phyloP scores from a whole-genome alignment of 2,797 vertebrate species.

The Austrolebias charrua region DNA sequence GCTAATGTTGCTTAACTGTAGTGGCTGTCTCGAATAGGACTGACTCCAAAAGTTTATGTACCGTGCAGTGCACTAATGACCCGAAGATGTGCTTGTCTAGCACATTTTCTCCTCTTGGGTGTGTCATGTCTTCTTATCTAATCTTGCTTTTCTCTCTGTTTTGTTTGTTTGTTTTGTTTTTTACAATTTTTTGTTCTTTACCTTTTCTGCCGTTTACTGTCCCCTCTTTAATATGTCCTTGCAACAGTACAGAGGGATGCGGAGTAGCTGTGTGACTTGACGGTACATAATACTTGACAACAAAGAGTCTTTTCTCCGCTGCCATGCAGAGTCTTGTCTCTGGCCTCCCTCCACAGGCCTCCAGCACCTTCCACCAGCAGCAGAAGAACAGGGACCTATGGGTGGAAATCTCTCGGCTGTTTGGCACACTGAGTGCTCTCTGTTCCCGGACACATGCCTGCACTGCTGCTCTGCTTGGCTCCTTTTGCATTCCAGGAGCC shows the following conservation, averaged over 20 bases:
- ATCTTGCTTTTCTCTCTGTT: constrained; percentile 4
- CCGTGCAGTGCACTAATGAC: too few species aligned
- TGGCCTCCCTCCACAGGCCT: constrained; percentile 58
- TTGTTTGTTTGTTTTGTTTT: background rate
- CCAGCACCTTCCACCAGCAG: constrained; percentile 54
- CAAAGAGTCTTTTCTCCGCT: constrained; percentile 73
- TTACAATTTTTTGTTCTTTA: background rate
- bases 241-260: constrained; percentile 45
- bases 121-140: background rate
- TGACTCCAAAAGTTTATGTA: too few species aligned
- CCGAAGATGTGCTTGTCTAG: background rate
- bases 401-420: constrained; percentile 75
- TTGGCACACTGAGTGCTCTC: constrained; percentile 74
- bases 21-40: too few species aligned
- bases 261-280: constrained; percentile 50
- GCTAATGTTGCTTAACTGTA: too few species aligned
- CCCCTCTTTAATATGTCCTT: constrained; percentile 14
- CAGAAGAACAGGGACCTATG: constrained; percentile 61
- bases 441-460: constrained; percentile 73
- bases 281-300: constrained; percentile 60
- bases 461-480: constrained; percentile 67
- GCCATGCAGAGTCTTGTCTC: constrained; percentile 59
- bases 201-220: constrained; percentile 27
- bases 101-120: background rate
- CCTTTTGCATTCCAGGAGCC: constrained; percentile 73